Evolutionary conservation across 2,797 vertebrate genomes (phyloP).

Genomic region (Prunella strophiata): DNA sequence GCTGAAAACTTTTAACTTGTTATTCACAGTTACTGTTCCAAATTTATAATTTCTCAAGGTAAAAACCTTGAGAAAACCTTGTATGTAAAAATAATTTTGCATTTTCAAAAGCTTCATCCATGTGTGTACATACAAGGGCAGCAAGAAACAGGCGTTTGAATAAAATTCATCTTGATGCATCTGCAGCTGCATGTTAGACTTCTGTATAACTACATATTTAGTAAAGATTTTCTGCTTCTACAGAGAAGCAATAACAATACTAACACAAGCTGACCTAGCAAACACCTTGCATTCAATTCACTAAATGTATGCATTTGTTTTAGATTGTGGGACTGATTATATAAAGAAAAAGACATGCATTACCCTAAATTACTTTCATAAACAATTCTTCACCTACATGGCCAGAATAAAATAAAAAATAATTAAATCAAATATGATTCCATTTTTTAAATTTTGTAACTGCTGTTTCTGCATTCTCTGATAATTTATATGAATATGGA

Average conservation of each 20-base stretch:
- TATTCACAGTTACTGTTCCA: neutral
- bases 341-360: neutral
- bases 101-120: neutral
- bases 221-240: neutral
- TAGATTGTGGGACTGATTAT: neutral
- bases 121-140: rapidly evolving
- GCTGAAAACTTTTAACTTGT: neutral
- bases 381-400: neutral
- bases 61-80: neutral
- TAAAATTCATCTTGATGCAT: neutral
- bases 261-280: neutral
- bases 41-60: neutral
- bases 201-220: neutral
- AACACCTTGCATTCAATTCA: neutral
- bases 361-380: neutral
- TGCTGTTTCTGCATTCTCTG: neutral
- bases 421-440: neutral
- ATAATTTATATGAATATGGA: neutral
- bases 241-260: neutral
- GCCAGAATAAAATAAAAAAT: neutral
- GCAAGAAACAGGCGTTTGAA: neutral
- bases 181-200: neutral
- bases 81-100: neutral
- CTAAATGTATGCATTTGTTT: neutral
- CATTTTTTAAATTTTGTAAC: neutral